Evolutionary conservation across 2,797 vertebrate genomes (phyloP), one percentile per base, ranked within the genome.

Genomic region (Apogon hyalosoma): DNA sequence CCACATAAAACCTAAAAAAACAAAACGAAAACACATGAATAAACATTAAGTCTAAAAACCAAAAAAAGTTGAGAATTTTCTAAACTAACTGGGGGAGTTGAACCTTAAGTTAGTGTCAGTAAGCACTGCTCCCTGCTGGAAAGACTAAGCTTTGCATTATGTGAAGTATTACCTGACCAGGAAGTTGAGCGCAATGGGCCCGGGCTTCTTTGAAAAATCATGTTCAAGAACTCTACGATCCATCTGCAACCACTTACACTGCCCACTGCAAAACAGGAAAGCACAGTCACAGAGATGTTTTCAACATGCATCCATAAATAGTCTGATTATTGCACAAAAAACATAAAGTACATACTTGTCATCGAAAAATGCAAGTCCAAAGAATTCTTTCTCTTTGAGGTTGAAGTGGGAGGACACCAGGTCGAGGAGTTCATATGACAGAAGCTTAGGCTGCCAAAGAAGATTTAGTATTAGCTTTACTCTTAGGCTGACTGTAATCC

Each of bases 351-450:
- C 96, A 93, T 92, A 99, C 98, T 92, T 97, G 77, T 99, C 97
- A 80, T 98, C 96, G 12, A 92, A 90, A 88, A 96, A 99, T 0
- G 96, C 97, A 51, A 99, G 96, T 71, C 98, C 98, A 80, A 99
- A 99, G 90, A 97, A 99, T 40, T 99, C 97, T 84, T 99, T 99
- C 87, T 99, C 98, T 83, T 99, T 99, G 74, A 99, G 94, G 92
- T 97, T 99, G 91, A 99, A 99, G 87, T 99, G 98, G 1, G 98
- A 99, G 18, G 98, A 97, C 77, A 99, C 98, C 57, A 99, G 92
- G 87, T 99, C 98, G 82, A 99, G 89, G 69, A 99, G 94, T 76
- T 99, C 98, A 40, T 96, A 95, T 28, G 98, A 96, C 90, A 98
- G 92, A 74, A 99, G 96, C 92, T 97, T 99, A n/a, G 98, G 98